Conservation (phyloP, 1,140 invertebrate species). For the Chymomyza costata region DNA sequence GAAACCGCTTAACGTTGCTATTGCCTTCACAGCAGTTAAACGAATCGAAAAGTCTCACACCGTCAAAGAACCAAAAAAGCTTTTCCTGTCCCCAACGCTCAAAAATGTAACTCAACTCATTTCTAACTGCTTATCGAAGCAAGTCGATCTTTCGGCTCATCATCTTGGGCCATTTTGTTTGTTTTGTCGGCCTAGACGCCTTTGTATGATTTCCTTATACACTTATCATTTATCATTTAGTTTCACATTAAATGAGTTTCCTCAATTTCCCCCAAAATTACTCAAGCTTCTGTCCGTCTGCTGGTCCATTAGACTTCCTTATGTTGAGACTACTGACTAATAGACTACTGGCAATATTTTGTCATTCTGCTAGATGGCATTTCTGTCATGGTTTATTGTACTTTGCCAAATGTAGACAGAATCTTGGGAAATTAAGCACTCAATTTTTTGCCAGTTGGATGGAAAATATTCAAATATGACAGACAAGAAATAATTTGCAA, state of each 20-base stretch:
- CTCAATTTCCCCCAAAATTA: conserved; percentile 52
- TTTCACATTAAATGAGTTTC: conserved; percentile 61
- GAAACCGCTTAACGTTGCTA: too few species aligned
- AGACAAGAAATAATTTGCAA: conserved; percentile 10
- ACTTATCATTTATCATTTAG: conserved; percentile 66
- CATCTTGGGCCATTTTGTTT: not conserved
- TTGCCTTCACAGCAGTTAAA: too few species aligned
- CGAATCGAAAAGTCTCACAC: too few species aligned
- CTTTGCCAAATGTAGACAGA: not conserved
- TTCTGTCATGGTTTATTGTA: conserved; percentile 29
- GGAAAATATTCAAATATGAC: conserved; percentile 51
- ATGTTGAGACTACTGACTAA: conserved; percentile 29
- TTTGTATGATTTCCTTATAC: conserved; percentile 27
- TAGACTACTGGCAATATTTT: conserved; percentile 25
- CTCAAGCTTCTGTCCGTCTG: conserved; percentile 16
- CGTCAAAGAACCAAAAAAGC: conserved; percentile 21
- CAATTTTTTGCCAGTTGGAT: conserved; percentile 62
- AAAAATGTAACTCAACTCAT: too few species aligned
- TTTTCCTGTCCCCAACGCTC: conserved; percentile 8
- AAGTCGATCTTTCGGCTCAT: conserved; percentile 5
- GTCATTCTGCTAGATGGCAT: conserved; percentile 23
- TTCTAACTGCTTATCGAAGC: conserved; percentile 1
- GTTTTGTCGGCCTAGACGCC: conserved; percentile 8
- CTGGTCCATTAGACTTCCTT: conserved; percentile 10
- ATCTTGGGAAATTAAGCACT: conserved; percentile 69